Evolutionary conservation across 2,797 vertebrate species (phyloP).

Genomic region (Peromyscus melanophrys): DNA sequence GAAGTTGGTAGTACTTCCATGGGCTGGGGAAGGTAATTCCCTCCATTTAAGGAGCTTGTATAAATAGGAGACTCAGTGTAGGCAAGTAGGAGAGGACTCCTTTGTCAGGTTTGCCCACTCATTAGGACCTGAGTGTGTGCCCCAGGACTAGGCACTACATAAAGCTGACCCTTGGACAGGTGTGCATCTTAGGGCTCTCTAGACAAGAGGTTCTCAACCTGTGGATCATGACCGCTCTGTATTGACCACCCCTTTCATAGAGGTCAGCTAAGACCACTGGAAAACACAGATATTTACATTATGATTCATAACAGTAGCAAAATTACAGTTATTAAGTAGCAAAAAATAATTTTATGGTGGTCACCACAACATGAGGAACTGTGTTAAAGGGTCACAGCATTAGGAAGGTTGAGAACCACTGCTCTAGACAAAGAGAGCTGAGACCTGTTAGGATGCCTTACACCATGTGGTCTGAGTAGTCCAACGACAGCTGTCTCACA

Average conservation of each 20-base stretch:
- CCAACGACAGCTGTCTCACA: neutral
- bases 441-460: neutral
- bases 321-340: too few relatives aligned
- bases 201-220: neutral
- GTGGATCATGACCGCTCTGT: too few relatives aligned
- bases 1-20: neutral
- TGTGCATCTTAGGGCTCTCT: neutral
- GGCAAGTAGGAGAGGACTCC: rapidly evolving
- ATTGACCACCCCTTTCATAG: too few relatives aligned
- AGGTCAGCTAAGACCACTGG: too few relatives aligned
- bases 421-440: too few relatives aligned
- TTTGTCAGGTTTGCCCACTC: too few relatives aligned
- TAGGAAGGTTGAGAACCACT: too few relatives aligned
- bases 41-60: rapidly evolving
- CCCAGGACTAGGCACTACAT: neutral
- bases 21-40: neutral
- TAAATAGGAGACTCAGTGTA: neutral
- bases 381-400: too few relatives aligned
- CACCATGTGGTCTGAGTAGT: neutral
- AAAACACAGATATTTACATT: too few relatives aligned
- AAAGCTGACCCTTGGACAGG: neutral
- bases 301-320: too few relatives aligned
- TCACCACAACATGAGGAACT: too few relatives aligned
- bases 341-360: too few relatives aligned
- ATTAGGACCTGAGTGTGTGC: neutral